phyloP scores from a whole-genome alignment of 2,888 invertebrate species.

The Resseliella maxima region DNA sequence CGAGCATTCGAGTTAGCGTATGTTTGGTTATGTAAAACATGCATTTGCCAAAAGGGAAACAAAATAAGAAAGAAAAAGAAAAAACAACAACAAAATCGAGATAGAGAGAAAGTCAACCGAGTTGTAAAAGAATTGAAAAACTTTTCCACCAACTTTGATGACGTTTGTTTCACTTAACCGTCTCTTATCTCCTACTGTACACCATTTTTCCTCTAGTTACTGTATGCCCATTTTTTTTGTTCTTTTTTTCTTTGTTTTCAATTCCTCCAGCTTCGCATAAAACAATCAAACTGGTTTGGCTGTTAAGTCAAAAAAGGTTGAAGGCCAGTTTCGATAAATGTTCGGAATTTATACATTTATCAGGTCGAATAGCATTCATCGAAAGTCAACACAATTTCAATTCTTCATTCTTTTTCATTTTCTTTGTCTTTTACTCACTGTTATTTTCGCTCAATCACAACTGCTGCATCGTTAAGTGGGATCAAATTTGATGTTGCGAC shows the following conservation, averaged over 20 bases:
- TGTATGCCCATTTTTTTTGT: background rate
- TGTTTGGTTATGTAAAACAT: background rate
- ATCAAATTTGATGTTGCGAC: constrained; percentile 34
- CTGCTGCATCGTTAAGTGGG: constrained; percentile 48
- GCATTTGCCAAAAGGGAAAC: background rate
- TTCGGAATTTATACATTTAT: constrained; percentile 13
- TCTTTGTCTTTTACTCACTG: background rate
- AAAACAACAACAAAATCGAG: background rate
- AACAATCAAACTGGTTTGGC: background rate
- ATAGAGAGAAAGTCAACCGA: background rate
- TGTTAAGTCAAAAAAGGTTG: constrained; percentile 2
- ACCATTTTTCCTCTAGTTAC: background rate
- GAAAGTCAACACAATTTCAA: constrained; percentile 33
- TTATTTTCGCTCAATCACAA: background rate
- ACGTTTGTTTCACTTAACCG: constrained; percentile 52
- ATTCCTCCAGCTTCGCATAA: background rate
- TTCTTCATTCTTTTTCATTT: no score
- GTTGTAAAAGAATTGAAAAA: constrained; percentile 42
- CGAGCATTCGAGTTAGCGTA: background rate
- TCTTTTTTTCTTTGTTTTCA: background rate
- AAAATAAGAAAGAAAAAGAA: constrained; percentile 5
- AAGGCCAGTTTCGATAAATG: constrained; percentile 1
- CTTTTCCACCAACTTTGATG: constrained; percentile 35
- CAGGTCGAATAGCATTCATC: constrained; percentile 18
- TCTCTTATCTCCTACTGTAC: constrained; percentile 5